Conservation (phyloP, 2,888 invertebrate genomes). For the Acanthosepion esculentum region DNA sequence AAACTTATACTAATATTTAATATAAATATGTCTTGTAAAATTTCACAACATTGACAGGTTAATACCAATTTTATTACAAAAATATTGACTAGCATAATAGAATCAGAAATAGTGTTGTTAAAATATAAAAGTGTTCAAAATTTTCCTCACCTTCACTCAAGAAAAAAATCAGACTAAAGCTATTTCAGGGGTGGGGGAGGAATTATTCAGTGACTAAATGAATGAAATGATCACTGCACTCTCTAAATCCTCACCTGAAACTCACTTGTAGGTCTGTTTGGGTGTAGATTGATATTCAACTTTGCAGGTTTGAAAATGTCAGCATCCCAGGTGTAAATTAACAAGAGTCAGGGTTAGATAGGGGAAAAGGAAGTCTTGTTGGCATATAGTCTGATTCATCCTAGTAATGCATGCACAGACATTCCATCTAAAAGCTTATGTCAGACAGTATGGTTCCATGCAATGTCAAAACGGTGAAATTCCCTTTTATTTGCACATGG, state of each 20-base stretch:
- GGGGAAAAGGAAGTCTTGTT: neutral
- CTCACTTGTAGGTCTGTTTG: neutral
- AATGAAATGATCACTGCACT: too few species aligned
- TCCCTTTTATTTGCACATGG: neutral
- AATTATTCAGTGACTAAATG: neutral
- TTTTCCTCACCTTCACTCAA: too few species aligned
- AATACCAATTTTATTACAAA: too few species aligned
- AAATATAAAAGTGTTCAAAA: too few species aligned
- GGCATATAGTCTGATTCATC: neutral
- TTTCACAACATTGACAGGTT: too few species aligned
- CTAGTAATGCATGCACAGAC: neutral
- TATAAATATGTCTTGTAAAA: too few species aligned
- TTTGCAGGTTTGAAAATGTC: neutral
- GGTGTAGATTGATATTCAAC: neutral
- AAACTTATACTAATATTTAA: too few species aligned
- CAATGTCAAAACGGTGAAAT: neutral
- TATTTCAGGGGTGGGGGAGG: too few species aligned
- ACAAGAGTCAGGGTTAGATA: neutral
- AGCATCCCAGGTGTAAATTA: constrained; percentile 33
- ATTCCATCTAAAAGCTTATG: constrained; percentile 9
- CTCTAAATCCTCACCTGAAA: neutral
- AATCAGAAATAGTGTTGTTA: too few species aligned
- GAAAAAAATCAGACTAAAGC: too few species aligned
- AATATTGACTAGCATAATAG: too few species aligned
- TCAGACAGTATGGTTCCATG: neutral